phyloP scores from a whole-genome alignment of 2,113 vertebrate genomes.

The Nothobranchius furzeri region DNA sequence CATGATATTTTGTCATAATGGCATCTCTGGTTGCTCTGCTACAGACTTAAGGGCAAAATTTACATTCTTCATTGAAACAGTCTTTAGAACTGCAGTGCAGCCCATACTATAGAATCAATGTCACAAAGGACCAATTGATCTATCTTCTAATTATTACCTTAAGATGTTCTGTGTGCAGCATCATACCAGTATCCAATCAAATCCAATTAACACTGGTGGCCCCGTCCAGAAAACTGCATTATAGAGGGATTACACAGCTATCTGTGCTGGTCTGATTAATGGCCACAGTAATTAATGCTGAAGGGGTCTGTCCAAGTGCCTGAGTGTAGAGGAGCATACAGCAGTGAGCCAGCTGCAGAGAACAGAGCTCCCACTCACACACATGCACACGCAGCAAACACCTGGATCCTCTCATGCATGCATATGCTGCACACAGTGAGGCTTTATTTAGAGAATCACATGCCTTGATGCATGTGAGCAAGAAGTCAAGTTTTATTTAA shows the following conservation, averaged over 20 bases:
- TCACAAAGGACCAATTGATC: constrained; percentile 72
- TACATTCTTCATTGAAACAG: constrained; percentile 20
- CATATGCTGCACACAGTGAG: constrained; percentile 42
- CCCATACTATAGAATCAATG: constrained; percentile 28
- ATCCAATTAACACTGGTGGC: constrained; percentile 78
- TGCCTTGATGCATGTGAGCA: constrained; percentile 7
- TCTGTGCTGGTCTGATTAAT: constrained; percentile 82
- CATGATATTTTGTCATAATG: neutral
- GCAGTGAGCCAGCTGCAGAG: constrained; percentile 67
- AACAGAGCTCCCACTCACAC: constrained; percentile 33
- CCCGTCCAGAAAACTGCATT: constrained; percentile 78
- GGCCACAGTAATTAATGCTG: constrained; percentile 81
- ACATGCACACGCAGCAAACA: constrained; percentile 33
- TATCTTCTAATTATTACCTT: constrained; percentile 79
- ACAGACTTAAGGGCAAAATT: constrained; percentile 7
- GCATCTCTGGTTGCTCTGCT: constrained; percentile 7
- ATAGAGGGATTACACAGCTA: constrained; percentile 77
- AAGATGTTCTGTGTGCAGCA: constrained; percentile 77
- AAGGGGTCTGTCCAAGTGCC: constrained; percentile 76
- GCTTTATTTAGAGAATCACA: constrained; percentile 7
- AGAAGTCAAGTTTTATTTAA: neutral
- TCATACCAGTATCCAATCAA: constrained; percentile 81
- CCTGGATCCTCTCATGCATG: constrained; percentile 46
- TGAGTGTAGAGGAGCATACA: constrained; percentile 66
- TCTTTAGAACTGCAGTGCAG: constrained; percentile 17